These are phyloP conservation scores for Drosophila ezoana DNA, from an alignment of 2,888 invertebrate species.

Conservation along the genomic window DNA sequence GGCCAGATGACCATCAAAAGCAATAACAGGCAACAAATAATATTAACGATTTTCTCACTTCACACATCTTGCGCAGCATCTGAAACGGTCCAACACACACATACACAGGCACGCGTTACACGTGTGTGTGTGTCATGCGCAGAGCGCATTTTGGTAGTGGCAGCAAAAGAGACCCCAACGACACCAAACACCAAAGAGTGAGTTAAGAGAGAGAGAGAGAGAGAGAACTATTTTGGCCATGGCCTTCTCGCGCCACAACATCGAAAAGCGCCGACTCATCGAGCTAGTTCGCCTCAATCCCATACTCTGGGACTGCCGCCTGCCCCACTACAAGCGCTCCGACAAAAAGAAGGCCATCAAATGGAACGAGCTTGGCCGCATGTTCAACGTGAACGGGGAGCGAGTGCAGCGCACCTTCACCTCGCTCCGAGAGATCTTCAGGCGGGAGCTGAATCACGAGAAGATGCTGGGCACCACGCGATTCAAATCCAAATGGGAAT, in stretches of 20 bases:
- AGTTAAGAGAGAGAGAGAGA: constrained; percentile 30
- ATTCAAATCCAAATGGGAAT: constrained; percentile 84
- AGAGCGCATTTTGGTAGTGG: constrained; percentile 63
- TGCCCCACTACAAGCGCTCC: constrained; percentile 84
- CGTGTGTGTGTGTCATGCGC: constrained; percentile 74
- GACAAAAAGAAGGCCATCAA: constrained; percentile 84
- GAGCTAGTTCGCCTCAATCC: constrained; percentile 83
- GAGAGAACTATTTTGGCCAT: constrained; percentile 45
- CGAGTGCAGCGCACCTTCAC: constrained; percentile 83
- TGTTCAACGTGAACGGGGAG: constrained; percentile 83
- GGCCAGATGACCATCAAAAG: constrained; percentile 39
- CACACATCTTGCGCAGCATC: constrained; percentile 63
- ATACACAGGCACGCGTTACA: constrained; percentile 25
- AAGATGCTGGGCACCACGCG: constrained; percentile 80
- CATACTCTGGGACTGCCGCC: constrained; percentile 83
- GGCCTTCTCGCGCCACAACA: constrained; percentile 84
- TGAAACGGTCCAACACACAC: constrained; percentile 50
- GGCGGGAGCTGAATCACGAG: constrained; percentile 82
- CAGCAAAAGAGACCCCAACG: constrained; percentile 45
- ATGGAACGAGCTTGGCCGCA: constrained; percentile 83
- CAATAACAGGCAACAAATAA: constrained; percentile 43
- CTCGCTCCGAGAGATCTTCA: constrained; percentile 82
- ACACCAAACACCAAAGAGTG: constrained; percentile 38
- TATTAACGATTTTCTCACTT: constrained; percentile 77
- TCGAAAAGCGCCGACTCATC: constrained; percentile 84